Evolutionary conservation across 1,140 invertebrate species (phyloP), one percentile per base, ranked within the genome.

Genomic region (Caenorhabditis inopinata): DNA sequence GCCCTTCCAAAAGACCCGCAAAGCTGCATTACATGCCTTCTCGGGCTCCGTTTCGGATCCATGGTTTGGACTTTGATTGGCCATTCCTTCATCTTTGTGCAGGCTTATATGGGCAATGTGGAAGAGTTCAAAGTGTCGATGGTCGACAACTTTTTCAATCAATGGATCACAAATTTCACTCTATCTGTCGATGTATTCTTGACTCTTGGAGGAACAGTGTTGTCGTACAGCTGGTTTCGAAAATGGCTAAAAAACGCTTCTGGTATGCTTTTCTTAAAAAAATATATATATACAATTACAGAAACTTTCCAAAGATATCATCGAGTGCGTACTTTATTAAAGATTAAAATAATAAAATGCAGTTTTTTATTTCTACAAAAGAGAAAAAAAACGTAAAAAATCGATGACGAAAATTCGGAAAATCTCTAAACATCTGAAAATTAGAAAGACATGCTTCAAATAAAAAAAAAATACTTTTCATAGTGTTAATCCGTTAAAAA

Each of bases 71-170:
- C 87, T 1, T 68, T 88, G 3, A 45, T 88, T 45, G 87, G 87
- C 9, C 87, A 88, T 76, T 88, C 87, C n/a, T 88, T 88, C 76
- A 88, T 88, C 49, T 88, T 88, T 58, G 83, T 88, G 11, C 87
- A 88, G 76, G 87, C 87, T 18, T 88, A 88, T 76, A 45, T 88
- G 12, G 79, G 83, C 48, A 88, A 88, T 77, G 86, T 88, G 21
- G 86, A 88, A 46, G 86, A 88, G 4, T 88, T 80, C 74, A 88
- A 88, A 73, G 79, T 83, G 49, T 85, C 88, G 46, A 75, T 88
- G 51, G 87, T 87, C 2, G 79, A 88, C 77, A 85, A 87, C 46
- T 87, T 87, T 75, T 88, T 83, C 82, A 88, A 87, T 79, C 86
- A 87, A 78, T 87, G 84, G 84, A 88, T 88, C 81, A 88, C 87